Evolutionary conservation across 2,888 invertebrate species (phyloP), one percentile per base, ranked within the genome.

Genomic region (Acanthopleura granulata): DNA sequence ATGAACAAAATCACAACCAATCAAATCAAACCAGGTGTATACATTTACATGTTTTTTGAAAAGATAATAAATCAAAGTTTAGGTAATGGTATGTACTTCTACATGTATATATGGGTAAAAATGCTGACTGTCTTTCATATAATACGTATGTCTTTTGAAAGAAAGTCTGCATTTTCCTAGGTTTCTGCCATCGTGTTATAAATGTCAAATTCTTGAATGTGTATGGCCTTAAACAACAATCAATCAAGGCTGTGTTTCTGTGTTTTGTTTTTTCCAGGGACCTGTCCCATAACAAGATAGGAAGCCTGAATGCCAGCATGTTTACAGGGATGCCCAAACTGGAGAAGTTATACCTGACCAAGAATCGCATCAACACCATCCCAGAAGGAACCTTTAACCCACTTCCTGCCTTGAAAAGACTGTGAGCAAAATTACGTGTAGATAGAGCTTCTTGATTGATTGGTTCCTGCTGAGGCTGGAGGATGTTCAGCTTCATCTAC

Each of bases 271-370:
- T 81, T 92, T 91, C 74, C 93, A 95, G 95, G 90, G 94, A 94
- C 88, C 92, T 96, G 88, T 94, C 95, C 25, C 93, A 94, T 91
- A 96, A 96, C 92, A 93, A 93, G 85, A 92, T 95, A 90, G 93
- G 93, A 89, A 91, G 92, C 85, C 93, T 95, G 87, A 93, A 94
- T 89, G 92, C 93, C 80, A 93, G 93, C 87, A 93, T 94, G 86
- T 94, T 95, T 89, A 77, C 79, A 25, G 93, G 92, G 77, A 91
- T 92, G 87, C 91, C 91, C 81, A 91, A 91, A 76, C 91, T 94
- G 83, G 93, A 93, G 90, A 92, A 93, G 89, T 91, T 94, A 92
- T 93, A 91, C 75, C 78, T 90, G 74, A 83, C 86, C 57, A 73
- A 81, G 72, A 90, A 90, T 79, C 79, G 81, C 72, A 80, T 90